Evolutionary conservation across 2,113 vertebrate species (phyloP).

Genomic region (Syngnathus scovelli): DNA sequence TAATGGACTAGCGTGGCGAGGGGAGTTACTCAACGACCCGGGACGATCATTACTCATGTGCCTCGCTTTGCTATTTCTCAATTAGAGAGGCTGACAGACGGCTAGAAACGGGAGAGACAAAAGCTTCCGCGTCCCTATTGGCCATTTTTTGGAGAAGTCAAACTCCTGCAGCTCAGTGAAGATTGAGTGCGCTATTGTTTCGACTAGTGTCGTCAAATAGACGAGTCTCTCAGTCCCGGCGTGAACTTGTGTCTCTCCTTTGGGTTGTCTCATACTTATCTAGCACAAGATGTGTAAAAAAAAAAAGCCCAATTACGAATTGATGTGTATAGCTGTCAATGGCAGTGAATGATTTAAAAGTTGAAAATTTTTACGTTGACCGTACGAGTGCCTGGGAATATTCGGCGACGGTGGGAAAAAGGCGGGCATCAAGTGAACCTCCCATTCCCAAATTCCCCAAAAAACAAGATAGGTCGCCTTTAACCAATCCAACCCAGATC

Average conservation of each 20-base stretch:
- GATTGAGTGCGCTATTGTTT: conserved; percentile 67
- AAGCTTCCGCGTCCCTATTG: conserved; percentile 22
- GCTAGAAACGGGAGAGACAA: conserved; percentile 39
- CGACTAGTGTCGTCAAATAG: conserved; percentile 57
- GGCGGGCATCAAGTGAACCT: too few species aligned
- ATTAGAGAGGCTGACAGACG: conserved; percentile 49
- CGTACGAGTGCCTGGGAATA: too few species aligned
- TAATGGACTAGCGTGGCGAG: conserved; percentile 38
- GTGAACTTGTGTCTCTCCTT: not conserved
- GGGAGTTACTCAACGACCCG: conserved; percentile 37
- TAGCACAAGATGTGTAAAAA: not conserved
- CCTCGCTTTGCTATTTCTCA: conserved; percentile 39
- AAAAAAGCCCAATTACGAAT: not conserved
- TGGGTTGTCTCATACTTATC: not conserved
- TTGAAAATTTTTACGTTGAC: conserved; percentile 13
- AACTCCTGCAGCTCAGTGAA: conserved; percentile 30
- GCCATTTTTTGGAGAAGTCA: not conserved
- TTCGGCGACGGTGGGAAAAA: too few species aligned
- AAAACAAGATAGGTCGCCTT: too few species aligned
- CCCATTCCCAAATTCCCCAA: too few species aligned
- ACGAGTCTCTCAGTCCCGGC: conserved; percentile 16
- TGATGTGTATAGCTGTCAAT: too few species aligned
- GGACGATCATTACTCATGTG: conserved; percentile 47
- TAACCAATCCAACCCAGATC: too few species aligned
- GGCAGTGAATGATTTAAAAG: conserved; percentile 12